Conservation (phyloP, 1,140 invertebrate species). For the Armadillidium nasatum region DNA sequence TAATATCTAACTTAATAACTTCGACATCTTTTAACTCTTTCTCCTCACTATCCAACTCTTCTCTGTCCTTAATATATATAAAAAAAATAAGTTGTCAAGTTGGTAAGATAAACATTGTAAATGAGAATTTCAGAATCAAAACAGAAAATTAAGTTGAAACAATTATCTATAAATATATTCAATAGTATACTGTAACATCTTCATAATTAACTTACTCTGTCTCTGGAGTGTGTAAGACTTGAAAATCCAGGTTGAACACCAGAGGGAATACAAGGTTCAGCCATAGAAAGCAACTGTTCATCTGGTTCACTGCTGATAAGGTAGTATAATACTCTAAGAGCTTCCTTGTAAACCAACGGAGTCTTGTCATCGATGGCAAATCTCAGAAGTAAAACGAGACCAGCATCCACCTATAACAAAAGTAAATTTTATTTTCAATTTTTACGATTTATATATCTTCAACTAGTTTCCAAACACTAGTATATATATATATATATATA, state of each 20-base stretch:
- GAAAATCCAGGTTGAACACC: constrained; percentile 32
- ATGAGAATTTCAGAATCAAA: too few species aligned
- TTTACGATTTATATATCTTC: background rate
- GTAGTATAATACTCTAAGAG: constrained; percentile 49
- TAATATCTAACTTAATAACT: constrained; percentile 51
- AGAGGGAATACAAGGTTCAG: constrained; percentile 36
- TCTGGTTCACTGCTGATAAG: constrained; percentile 50
- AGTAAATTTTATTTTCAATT: background rate
- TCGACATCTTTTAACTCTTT: constrained; percentile 51
- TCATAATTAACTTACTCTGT: constrained; percentile 24
- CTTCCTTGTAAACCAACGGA: constrained; percentile 46
- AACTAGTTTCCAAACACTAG: too few species aligned
- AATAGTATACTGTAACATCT: too few species aligned
- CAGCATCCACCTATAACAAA: constrained; percentile 48
- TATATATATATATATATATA: too few species aligned
- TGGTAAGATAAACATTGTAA: too few species aligned
- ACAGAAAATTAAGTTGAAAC: too few species aligned
- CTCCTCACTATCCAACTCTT: constrained; percentile 45
- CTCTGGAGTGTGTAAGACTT: constrained; percentile 35
- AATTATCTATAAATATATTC: too few species aligned
- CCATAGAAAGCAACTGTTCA: constrained; percentile 47
- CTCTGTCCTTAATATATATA: constrained; percentile 19
- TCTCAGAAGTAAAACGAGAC: constrained; percentile 51
- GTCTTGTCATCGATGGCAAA: constrained; percentile 53
- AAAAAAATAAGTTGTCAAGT: background rate